These are phyloP conservation scores for Nomada lathburiana DNA, from an alignment of 2,888 invertebrate species.

Conservation along the genomic window DNA sequence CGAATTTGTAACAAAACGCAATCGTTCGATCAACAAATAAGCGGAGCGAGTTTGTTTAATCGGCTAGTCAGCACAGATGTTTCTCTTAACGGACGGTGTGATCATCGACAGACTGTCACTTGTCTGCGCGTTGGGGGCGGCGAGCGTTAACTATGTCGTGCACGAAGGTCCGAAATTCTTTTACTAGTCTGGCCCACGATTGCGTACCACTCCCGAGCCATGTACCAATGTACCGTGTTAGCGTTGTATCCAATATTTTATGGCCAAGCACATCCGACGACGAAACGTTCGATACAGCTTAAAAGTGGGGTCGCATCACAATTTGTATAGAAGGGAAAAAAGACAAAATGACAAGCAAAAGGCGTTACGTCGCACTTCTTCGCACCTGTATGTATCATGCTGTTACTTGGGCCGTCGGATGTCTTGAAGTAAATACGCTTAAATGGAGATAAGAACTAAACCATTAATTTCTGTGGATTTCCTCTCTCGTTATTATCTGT, in stretches of 20 bases:
- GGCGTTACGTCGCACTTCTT: constrained; percentile 25
- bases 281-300: constrained; percentile 65
- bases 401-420: constrained; percentile 47
- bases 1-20: constrained; percentile 62
- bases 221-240: constrained; percentile 56
- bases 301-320: constrained; percentile 12
- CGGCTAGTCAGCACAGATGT: constrained; percentile 42
- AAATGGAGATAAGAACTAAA: constrained; percentile 56
- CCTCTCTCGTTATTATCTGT: constrained; percentile 53
- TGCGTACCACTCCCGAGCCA: constrained; percentile 53
- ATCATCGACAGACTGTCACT: constrained; percentile 30
- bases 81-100: constrained; percentile 43
- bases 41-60: constrained; percentile 26
- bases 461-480: constrained; percentile 50
- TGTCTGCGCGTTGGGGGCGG: constrained; percentile 31
- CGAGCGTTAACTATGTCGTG: constrained; percentile 37
- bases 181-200: constrained; percentile 58
- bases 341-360: neutral
- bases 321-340: constrained; percentile 16
- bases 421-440: constrained; percentile 67
- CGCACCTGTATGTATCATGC: constrained; percentile 27
- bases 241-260: constrained; percentile 58
- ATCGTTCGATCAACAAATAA: neutral
- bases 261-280: constrained; percentile 56
- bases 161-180: constrained; percentile 52